Evolutionary conservation across 1,140 invertebrate genomes (phyloP), one percentile per base, ranked within the genome.

Genomic region (Stegodyphus mimosarum): DNA sequence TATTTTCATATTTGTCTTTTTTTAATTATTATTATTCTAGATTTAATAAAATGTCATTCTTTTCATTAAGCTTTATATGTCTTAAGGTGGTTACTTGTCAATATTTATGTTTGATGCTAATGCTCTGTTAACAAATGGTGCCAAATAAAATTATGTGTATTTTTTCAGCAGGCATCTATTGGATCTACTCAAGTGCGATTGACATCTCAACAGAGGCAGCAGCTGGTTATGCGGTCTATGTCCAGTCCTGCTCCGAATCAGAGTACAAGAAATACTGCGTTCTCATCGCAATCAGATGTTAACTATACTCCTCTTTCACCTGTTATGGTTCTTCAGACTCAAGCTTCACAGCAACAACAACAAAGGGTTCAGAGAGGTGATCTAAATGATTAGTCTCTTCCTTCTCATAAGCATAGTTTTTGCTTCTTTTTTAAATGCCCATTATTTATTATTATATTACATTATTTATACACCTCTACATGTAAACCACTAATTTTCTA

Each of bases 321-420:
- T 69, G 73, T 69, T 50, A 84, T 84, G 81, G 72, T 84, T 50
- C 33, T 84, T 66, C 81, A 84, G 51, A 55, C 81, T 69, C 81
- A 84, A 84, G 50, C 80, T 64, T 52, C 70, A 50, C 72, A 74
- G 10, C 72, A 74, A 53, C 33, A 79, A 18, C 74, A 63, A 64
- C 81, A 84, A 76, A 84, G 81, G 55, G 51, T 76, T 63, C 81
- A 84, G 63, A 75, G 81, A 76, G 52, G 10, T n/a, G n/a, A n/a
- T n/a, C n/a, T n/a, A n/a, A n/a, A n/a, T n/a, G n/a, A n/a, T 7
- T 7, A 7, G n/a, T 67, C 64, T 18, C 2, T 67, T 67, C 17
- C 64, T 15, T 2, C 10, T 67, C 10, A 67, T n/a, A n/a, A n/a
- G n/a, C n/a, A n/a, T n/a, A n/a, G n/a, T n/a, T n/a, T n/a, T n/a